Percentiles rank a stretch among this genome's conserved stretches.
Evolutionary conservation across 64 coral and sea anemone species (phyloP).

Genomic region (Hydrozoanthus tunicans): DNA sequence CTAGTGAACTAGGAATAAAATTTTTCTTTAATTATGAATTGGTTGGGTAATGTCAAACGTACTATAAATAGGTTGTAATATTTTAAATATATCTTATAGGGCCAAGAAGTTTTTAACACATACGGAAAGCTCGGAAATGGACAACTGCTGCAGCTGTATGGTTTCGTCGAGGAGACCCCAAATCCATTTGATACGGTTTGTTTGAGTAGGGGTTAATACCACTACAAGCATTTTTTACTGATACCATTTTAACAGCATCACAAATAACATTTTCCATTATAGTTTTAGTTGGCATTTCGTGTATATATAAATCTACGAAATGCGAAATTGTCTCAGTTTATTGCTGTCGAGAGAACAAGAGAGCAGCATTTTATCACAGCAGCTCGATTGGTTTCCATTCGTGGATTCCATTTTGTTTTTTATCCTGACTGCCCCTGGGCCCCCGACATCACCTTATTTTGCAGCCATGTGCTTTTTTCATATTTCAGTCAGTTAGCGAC

Average conservation of each 20-base stretch:
- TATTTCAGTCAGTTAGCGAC: too few relatives aligned
- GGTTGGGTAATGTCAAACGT: too few relatives aligned
- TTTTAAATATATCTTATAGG: conserved; percentile 4
- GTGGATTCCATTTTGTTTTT: too few relatives aligned
- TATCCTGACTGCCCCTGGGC: too few relatives aligned
- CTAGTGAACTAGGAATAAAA: too few relatives aligned
- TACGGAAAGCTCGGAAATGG: conserved; percentile 89
- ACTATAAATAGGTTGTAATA: background rate
- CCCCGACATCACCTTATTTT: too few relatives aligned
- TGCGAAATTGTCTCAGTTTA: background rate
- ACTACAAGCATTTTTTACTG: background rate
- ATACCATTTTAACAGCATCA: background rate
- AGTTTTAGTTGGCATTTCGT: background rate
- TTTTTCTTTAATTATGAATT: too few relatives aligned
- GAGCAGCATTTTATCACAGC: background rate
- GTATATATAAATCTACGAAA: background rate
- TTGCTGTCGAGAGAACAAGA: background rate
- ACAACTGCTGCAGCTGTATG: conserved; percentile 85
- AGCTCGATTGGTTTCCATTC: too few relatives aligned
- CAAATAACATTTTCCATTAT: too few relatives aligned
- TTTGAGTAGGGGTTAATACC: background rate
- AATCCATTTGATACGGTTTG: conserved; percentile 83
- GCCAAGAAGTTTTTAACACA: conserved; percentile 83
- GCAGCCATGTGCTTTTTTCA: too few relatives aligned
- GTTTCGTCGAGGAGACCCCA: conserved; percentile 76